Base-by-base conservation (phyloP, 2,113 vertebrate genomes). In the Melanotaenia duboulayi region DNA sequence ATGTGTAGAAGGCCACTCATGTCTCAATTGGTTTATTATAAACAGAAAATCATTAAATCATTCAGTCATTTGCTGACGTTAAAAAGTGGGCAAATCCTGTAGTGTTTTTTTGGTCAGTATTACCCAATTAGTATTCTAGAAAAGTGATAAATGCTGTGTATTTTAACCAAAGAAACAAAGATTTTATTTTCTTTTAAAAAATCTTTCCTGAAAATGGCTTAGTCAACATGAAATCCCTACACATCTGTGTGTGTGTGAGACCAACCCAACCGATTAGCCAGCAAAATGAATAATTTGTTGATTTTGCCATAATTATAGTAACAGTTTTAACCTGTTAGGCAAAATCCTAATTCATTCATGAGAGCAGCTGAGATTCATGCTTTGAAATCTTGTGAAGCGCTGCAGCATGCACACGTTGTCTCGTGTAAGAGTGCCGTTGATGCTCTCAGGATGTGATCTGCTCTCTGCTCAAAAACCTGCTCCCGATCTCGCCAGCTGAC, bases 401-500 rank as follows among this genome's bases (percentile, higher is more conserved):
- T 48, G 12, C 59, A 25, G 4, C 9, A 35, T 0, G 12, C 1
- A 50, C 12, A 65, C 23, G 67, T 37, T 19, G 44, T 12, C 49
- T 24, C 46, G 67, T 61, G 55, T 12, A 16, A 54, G 23, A 28
- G 54, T 24, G 7, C 16, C 79, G 77, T 81, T 84, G 51, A 81
- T 65, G 80, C 89, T 87, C 11, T 46, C 62, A 75, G 76, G 66
- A 76, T 65, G 58, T 9, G 74, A 76, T 73, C 52, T 22, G 14
- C 40, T 66, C 54, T 48, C 44, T 66, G 71, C 82, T 89, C 80
- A 40, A 64, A 81, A 77, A 76, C 74, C 77, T 84, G 80, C 82
- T 85, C 50, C 80, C 62, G 82, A 72, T 87, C 72, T 87, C 75
- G 66, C 75, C 32, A 73, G 79, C 74, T 75, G 75, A 85, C 85